Evolutionary conservation across 92 coral and sea anemone species (phyloP), one percentile per base, ranked within the genome.

Genomic region (Plumapathes pennacea): DNA sequence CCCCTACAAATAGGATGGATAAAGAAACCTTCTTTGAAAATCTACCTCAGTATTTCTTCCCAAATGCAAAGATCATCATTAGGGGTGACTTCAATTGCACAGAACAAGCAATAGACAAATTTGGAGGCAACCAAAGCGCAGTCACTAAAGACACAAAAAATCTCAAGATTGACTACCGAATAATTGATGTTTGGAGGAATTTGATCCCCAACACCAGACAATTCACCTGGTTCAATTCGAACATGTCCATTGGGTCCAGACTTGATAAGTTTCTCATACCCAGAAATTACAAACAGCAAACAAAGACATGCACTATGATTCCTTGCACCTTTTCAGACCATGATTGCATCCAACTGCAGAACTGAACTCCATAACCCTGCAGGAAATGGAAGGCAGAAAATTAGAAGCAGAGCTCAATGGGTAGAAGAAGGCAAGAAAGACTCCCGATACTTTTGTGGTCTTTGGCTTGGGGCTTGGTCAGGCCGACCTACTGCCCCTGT

Each of bases 31-130:
- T 56, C 24, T 59, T 72, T 42, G 34, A 59, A 7, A 4, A 10
- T 3, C 25, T 81, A 0, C 71, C 51, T 4, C 43, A 57, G 0
- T 50, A 8, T 32, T 67, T 73, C 0, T 14, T 65, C 2, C 55
- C 71, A 0, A 30, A 43, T 0, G 54, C 49, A 2, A 31, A 21
- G 0, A 0, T 65, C 1, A n/a, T 72, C 0, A 7, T 64, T 0
- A 76, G 42, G 1, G 81, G 86, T 0, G 76, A 72, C 27, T 80
- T 80, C 15, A 72, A 72, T 22, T 80, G 76, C 24, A 7, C 49
- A 1, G 81, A 80, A 13, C 3, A 5, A 0, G 22, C 27, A 0
- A 12, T 4, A 4, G 76, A 72, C 26, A 64, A 80, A 22, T 30
- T 46, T 7, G 87, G 87, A 1, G 76, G 77, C 0, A 38, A 53